Percentiles rank a stretch among this genome's conserved stretches.
Evolutionary conservation across 1,140 invertebrate genomes (phyloP).

Genomic region (Hormaphis cornu): DNA sequence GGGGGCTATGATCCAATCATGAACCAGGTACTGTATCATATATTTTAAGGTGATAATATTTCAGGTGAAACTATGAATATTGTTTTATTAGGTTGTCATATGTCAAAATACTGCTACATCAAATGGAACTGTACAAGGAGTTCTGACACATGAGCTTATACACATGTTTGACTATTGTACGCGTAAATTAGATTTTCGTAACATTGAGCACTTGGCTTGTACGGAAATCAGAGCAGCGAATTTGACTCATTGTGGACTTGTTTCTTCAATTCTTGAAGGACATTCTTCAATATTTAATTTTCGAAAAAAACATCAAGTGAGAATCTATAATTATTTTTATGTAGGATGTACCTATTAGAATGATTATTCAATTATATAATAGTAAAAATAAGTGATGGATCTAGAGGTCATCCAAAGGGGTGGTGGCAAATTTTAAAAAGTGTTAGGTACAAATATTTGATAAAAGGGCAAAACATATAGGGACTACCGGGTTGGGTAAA

Average conservation of each 20-base stretch:
- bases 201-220: conserved; percentile 87
- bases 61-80: conserved; percentile 7
- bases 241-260: conserved; percentile 80
- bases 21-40: conserved; percentile 58
- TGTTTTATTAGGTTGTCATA: conserved; percentile 64
- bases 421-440: too few species aligned
- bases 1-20: conserved; percentile 84
- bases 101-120: conserved; percentile 73
- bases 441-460: too few species aligned
- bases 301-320: conserved; percentile 60
- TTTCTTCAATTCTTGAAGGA: conserved; percentile 67
- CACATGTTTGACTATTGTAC: conserved; percentile 95
- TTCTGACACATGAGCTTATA: conserved; percentile 84
- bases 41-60: neutral
- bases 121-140: conserved; percentile 59
- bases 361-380: too few species aligned
- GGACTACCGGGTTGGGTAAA: too few species aligned
- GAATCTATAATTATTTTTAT: neutral
- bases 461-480: too few species aligned
- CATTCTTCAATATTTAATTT: conserved; percentile 64
- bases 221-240: conserved; percentile 89
- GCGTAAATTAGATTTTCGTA: conserved; percentile 78
- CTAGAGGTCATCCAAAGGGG: too few species aligned
- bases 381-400: too few species aligned
- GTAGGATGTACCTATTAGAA: too few species aligned